A percentile compares a stretch with the other conserved stretches of the same genome.
Conservation (phyloP, 2,888 invertebrate species). For the Oxyteleia sp. region DNA sequence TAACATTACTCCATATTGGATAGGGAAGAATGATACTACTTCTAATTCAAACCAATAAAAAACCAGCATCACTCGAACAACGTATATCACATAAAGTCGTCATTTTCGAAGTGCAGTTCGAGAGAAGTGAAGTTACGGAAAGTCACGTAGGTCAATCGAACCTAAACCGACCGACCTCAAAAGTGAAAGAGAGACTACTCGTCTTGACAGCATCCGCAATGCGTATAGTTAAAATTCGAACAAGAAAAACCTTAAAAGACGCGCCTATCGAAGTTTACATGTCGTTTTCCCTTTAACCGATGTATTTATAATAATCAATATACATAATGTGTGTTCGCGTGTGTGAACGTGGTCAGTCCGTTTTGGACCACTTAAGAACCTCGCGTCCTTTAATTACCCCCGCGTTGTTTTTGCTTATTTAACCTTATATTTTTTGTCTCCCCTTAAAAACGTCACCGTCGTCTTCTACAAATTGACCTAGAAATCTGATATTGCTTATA, state of each 20-base stretch:
- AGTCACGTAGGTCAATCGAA: slow-evolving; percentile 1
- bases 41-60: slow-evolving; percentile 30
- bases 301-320: slow-evolving; percentile 82
- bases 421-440: slow-evolving; percentile 5
- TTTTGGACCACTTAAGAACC: slow-evolving; percentile 60
- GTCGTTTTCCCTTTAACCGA: slow-evolving; percentile 59
- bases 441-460: slow-evolving; percentile 80
- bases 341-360: slow-evolving; percentile 78
- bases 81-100: slow-evolving; percentile 36
- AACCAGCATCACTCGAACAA: background rate
- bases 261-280: slow-evolving; percentile 84
- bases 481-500: slow-evolving; percentile 87
- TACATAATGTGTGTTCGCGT: slow-evolving; percentile 79
- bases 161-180: slow-evolving; percentile 7
- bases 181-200: slow-evolving; percentile 80
- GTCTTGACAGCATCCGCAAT: slow-evolving; percentile 79
- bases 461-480: slow-evolving; percentile 86
- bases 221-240: slow-evolving; percentile 85
- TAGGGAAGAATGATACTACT: slow-evolving; percentile 22
- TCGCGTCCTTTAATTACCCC: slow-evolving; percentile 64
- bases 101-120: background rate
- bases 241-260: slow-evolving; percentile 84
- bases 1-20: slow-evolving; percentile 23
- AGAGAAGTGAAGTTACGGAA: background rate
- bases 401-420: background rate